phyloP scores from a whole-genome alignment of 2,888 invertebrate genomes.

The Lasioglossum morio region DNA sequence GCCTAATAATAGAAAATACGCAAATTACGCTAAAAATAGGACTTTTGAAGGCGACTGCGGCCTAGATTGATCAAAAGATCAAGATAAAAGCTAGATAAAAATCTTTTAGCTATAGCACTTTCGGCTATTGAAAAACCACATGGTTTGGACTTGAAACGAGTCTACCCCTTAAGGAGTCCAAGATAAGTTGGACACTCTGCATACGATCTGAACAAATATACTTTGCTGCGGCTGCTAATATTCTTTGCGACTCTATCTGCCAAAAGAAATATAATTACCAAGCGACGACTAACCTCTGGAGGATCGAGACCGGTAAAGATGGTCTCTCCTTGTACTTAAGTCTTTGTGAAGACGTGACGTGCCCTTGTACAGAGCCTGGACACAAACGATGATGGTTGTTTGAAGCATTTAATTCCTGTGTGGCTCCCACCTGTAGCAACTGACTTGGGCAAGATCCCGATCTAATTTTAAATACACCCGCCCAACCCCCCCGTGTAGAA shows the following conservation, averaged over 20 bases:
- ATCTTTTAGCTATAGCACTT: too few species aligned
- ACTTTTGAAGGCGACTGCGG: too few species aligned
- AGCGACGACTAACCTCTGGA: conserved; percentile 84
- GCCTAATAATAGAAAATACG: too few species aligned
- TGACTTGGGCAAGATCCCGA: conserved; percentile 97
- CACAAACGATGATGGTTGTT: conserved; percentile 81
- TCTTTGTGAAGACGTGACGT: conserved; percentile 86
- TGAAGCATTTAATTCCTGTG: conserved; percentile 84
- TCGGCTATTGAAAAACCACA: too few species aligned
- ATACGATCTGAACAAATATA: conserved; percentile 42
- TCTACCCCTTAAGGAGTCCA: not conserved
- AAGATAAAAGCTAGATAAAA: too few species aligned
- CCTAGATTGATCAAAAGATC: too few species aligned
- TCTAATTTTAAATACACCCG: conserved; percentile 85
- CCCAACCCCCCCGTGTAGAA: conserved; percentile 68
- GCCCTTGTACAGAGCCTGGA: conserved; percentile 84
- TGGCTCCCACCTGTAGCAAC: conserved; percentile 90
- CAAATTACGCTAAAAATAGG: too few species aligned
- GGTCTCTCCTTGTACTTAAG: conserved; percentile 89
- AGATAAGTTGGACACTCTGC: not conserved
- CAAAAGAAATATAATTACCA: conserved; percentile 46
- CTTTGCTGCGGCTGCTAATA: conserved; percentile 12
- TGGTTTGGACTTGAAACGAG: too few species aligned
- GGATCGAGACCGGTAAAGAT: conserved; percentile 82
- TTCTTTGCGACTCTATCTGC: conserved; percentile 25